These are phyloP conservation scores for Drosophila imparisetae DNA, from an alignment of 2,888 invertebrate genomes.

Conservation along the genomic window DNA sequence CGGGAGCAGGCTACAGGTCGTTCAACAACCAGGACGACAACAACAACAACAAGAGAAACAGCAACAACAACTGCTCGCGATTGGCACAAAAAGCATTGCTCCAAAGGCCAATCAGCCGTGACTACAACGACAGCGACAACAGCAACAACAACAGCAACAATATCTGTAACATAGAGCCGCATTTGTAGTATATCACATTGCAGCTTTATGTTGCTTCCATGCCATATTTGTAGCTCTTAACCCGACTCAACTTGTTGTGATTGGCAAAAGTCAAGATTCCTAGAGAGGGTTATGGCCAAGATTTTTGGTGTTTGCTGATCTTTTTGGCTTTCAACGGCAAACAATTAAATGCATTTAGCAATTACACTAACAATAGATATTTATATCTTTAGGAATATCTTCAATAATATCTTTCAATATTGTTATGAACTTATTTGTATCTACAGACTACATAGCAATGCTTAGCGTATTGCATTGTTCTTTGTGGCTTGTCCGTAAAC, in stretches of 20 bases:
- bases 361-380: neutral
- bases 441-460: neutral
- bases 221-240: conserved; percentile 49
- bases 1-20: conserved; percentile 73
- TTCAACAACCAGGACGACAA: conserved; percentile 41
- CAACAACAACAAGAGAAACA: conserved; percentile 8
- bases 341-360: neutral
- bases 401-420: neutral
- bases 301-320: conserved; percentile 64
- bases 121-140: conserved; percentile 53
- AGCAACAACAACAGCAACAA: conserved; percentile 27
- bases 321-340: neutral
- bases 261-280: conserved; percentile 53
- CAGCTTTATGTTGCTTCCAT: conserved; percentile 37
- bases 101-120: conserved; percentile 74
- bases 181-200: conserved; percentile 50
- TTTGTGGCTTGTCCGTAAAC: neutral
- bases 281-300: conserved; percentile 49
- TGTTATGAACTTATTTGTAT: neutral
- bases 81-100: conserved; percentile 55
- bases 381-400: too few relatives aligned
- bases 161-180: conserved; percentile 30
- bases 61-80: conserved; percentile 45
- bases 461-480: neutral
- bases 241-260: conserved; percentile 40